phyloP scores from a whole-genome alignment of 2,888 invertebrate species.

The Leucophora obtusa region DNA sequence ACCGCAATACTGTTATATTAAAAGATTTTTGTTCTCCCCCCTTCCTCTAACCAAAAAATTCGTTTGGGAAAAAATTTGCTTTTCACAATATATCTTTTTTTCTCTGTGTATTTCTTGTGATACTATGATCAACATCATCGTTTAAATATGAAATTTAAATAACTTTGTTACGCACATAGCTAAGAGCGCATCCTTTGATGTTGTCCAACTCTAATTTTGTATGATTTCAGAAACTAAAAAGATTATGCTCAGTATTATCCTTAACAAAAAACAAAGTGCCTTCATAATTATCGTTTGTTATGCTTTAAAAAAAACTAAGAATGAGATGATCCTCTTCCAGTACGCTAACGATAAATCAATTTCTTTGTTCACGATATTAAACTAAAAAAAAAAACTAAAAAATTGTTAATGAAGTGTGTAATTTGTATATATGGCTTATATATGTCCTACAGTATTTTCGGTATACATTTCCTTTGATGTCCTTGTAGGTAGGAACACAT shows the following conservation, averaged over 20 bases:
- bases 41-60: no score
- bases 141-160: neutral
- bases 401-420: constrained; percentile 57
- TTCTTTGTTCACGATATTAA: neutral
- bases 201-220: constrained; percentile 33
- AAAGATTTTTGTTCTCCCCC: no score
- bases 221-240: constrained; percentile 11
- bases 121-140: neutral
- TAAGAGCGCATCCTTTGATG: constrained; percentile 35
- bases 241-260: constrained; percentile 7
- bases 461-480: constrained; percentile 46
- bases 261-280: neutral
- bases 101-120: neutral
- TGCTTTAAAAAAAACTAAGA: constrained; percentile 32
- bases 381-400: constrained; percentile 3
- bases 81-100: no score
- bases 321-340: constrained; percentile 38
- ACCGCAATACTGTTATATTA: no score
- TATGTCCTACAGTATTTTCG: constrained; percentile 14
- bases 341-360: constrained; percentile 36
- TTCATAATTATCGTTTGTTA: constrained; percentile 38
- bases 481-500: constrained; percentile 36
- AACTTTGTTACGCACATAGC: constrained; percentile 9
- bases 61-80: no score
- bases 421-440: constrained; percentile 49